Percentiles rank a stretch among this genome's conserved stretches.
Conservation (phyloP, 2,888 invertebrate species). For the Drosophila buzzatii region DNA sequence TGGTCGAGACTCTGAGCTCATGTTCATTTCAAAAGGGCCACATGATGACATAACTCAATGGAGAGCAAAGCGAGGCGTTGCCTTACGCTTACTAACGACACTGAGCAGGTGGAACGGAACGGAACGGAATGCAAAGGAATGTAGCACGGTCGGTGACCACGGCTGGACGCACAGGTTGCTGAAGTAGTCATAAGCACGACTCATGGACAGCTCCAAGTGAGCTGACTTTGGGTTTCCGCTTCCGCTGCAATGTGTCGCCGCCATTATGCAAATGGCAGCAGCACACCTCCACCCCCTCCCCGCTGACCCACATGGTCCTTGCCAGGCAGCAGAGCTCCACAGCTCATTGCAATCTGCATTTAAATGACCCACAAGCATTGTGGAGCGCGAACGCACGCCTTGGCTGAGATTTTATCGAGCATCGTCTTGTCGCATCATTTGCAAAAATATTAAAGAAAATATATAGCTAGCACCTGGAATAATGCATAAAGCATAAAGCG, state of each 20-base stretch:
- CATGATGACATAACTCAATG: conserved; percentile 42
- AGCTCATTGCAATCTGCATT: conserved; percentile 78
- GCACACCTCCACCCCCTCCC: too few species aligned
- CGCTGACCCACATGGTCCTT: not conserved
- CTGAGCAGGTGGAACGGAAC: conserved; percentile 23
- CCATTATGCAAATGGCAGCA: conserved; percentile 72
- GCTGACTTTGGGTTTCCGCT: conserved; percentile 63
- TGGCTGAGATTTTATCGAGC: conserved; percentile 62
- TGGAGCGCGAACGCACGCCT: conserved; percentile 34
- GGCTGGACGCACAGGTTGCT: conserved; percentile 59
- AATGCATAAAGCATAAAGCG: conserved; percentile 54
- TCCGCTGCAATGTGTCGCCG: conserved; percentile 79
- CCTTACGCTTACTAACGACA: conserved; percentile 59
- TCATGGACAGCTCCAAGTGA: conserved; percentile 68
- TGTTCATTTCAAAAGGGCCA: conserved; percentile 50
- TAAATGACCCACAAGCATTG: conserved; percentile 71
- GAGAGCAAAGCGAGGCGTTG: conserved; percentile 28
- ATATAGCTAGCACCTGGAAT: conserved; percentile 56
- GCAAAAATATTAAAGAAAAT: conserved; percentile 69
- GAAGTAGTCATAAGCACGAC: conserved; percentile 76
- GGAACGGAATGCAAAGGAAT: not conserved
- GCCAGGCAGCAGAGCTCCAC: conserved; percentile 34
- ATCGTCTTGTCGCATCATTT: conserved; percentile 71
- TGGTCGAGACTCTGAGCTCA: conserved; percentile 45
- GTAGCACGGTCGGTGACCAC: conserved; percentile 39